Evolutionary conservation across 2,797 vertebrate species (phyloP), one percentile per base, ranked within the genome.

Genomic region (Acanthiza pusilla): DNA sequence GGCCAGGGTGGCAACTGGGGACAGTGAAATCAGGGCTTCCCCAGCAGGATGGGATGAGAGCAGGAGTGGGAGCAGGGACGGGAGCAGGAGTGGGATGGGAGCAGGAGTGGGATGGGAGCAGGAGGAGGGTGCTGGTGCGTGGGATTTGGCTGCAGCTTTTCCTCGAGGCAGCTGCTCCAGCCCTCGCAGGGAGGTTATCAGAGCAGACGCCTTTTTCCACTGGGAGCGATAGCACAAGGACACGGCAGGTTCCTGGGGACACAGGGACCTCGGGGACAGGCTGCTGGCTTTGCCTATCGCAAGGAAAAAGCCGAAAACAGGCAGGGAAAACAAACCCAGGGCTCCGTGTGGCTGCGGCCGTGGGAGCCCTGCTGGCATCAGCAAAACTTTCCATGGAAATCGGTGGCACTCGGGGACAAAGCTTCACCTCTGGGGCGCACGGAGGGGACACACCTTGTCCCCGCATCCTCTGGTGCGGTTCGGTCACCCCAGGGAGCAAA

Each of bases 361-460:
- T 2, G 27, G 60, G 58, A 83, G 75, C 30, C 50, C 45, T 3
- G 8, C 38, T 43, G 83, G 63, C 72, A 82, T 7, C 66, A 1
- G 63, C 53, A 9, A 40, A 82, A 68, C 43, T 94, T 92, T 68
- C 92, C 92, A 30, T 42, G 86, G 91, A 72, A 77, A 58, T 15
- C 1, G 6, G 86, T 3, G 38, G 38, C 80, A 8, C 65, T 13
- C 2, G 3, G 73, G 2, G 25, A 51, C 83, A 82, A 47, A 8
- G 1, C 32, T 48, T 40, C 55, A 21, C 42, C 83, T 13, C 27
- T 5, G 55, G 63, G 54, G 17, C 58, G 3, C 29, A 0, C 7
- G 17, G 50, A 43, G 63, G 47, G 74, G 72, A 34, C 60, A 2
- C 21, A 0, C 58, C 47, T 23, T 10, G 58, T 82, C 85, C 74